A percentile compares a stretch with the other conserved stretches of the same genome.
Conservation (phyloP, 92 coral and sea anemone genomes). For the Siderastrea radians region DNA sequence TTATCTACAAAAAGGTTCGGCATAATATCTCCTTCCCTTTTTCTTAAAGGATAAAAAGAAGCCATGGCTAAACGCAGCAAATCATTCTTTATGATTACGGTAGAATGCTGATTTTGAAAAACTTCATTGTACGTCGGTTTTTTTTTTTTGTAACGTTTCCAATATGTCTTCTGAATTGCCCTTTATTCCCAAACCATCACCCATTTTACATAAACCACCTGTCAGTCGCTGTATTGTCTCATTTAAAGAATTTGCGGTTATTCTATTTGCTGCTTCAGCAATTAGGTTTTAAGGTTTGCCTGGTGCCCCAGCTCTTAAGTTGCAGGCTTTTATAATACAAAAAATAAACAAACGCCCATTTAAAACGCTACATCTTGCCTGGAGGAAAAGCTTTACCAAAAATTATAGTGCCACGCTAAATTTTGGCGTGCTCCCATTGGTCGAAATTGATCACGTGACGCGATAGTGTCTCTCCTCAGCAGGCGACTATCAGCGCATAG, state of each 20-base stretch:
- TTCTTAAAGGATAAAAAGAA: neutral
- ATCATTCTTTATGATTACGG: no score
- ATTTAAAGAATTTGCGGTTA: conserved; percentile 6
- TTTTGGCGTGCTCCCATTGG: no score
- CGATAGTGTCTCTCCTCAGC: no score
- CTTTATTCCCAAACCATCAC: neutral
- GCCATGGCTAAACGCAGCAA: no score
- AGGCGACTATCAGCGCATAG: no score
- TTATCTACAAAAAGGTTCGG: neutral
- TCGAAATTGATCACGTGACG: no score
- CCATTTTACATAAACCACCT: neutral
- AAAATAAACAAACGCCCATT: neutral
- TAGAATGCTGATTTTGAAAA: neutral
- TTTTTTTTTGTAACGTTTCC: neutral
- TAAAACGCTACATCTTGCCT: neutral
- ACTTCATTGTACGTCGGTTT: neutral
- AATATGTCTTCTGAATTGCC: neutral
- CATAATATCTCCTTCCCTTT: neutral
- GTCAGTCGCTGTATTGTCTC: neutral
- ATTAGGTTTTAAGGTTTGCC: neutral
- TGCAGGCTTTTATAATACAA: neutral
- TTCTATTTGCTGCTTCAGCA: neutral
- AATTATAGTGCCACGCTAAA: no score
- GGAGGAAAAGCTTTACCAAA: no score
- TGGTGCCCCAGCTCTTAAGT: neutral